phyloP scores from a whole-genome alignment of 2,113 vertebrate species.

The Vidua chalybeata region DNA sequence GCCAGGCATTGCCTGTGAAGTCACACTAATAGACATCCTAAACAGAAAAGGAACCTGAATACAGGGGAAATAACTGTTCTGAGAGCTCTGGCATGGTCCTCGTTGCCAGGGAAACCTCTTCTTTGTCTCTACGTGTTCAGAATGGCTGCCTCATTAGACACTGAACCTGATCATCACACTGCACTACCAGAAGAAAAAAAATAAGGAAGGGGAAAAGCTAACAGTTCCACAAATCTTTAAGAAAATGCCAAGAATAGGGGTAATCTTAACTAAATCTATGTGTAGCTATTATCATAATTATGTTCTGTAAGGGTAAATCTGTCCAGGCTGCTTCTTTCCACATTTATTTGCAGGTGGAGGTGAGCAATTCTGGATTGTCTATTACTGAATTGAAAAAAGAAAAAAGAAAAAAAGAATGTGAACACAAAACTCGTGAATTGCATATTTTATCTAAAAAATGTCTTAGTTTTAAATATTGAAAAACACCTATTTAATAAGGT shows the following conservation, averaged over 20 bases:
- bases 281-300: background rate
- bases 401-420: background rate
- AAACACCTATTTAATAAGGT: background rate
- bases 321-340: background rate
- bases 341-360: background rate
- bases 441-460: background rate
- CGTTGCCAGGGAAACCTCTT: conserved; percentile 80
- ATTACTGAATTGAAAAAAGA: background rate
- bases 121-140: conserved; percentile 82
- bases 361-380: conserved; percentile 3
- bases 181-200: background rate
- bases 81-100: conserved; percentile 73
- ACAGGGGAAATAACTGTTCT: conserved; percentile 67
- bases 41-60: conserved; percentile 63
- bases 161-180: conserved; percentile 63
- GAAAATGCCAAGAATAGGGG: conserved; percentile 24
- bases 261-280: conserved; percentile 2
- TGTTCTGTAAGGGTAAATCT: conserved; percentile 7
- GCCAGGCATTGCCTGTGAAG: conserved; percentile 63
- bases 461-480: background rate
- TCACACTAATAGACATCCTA: conserved; percentile 59
- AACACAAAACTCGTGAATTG: background rate
- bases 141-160: conserved; percentile 77
- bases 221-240: conserved; percentile 60
- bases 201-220: conserved; percentile 32